Base-by-base conservation (phyloP, 2,888 invertebrate genomes). In the Sinohyriopsis cumingii region DNA sequence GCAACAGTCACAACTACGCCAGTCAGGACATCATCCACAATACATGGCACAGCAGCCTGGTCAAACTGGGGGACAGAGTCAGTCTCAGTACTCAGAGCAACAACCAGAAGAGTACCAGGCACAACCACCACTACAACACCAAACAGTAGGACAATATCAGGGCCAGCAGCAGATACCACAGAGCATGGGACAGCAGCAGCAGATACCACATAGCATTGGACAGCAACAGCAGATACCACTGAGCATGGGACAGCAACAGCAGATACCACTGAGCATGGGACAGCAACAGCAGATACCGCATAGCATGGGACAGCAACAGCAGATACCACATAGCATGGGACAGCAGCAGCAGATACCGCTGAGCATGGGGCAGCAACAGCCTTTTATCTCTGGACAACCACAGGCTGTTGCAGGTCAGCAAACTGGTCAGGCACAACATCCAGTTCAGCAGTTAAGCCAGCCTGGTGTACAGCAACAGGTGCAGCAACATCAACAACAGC, bases 111-210 rank as follows among this genome's bases (percentile, higher is more conserved):
- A 55, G 45, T 62, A 63, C n/a, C 60, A 60, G 55, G 62, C 45
- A 55, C 61, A 63, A 57, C 28, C 57, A 55, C 62, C 55, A 45
- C 61, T 59, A 59, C 63, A 69, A 89, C 56, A 72, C 71, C n/a
- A 61, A 22, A 22, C 25, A 53, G 20, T 3, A 28, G 33, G 20
- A 20, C 45, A 53, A 9, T 54, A 63, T 19, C 63, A 33, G 33
- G 45, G 45, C 12, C 45, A 45, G 18, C 24, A 19, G 25, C 24
- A 33, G 45, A 28, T 63, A 45, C 28, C 22, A 22, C 24, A 28
- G 1, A 45, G 57, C 57, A 57, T 57, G 4, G 22, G 57, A 22
- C 57, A 6, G 57, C 57, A 56, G 22, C 24, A 19, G 25, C 24
- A 33, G 45, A 28, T 63, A 45, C 28, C 22, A 22, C 24, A 28